phyloP scores from a whole-genome alignment of 1,140 invertebrate species.

The Drosophila setifemur region DNA sequence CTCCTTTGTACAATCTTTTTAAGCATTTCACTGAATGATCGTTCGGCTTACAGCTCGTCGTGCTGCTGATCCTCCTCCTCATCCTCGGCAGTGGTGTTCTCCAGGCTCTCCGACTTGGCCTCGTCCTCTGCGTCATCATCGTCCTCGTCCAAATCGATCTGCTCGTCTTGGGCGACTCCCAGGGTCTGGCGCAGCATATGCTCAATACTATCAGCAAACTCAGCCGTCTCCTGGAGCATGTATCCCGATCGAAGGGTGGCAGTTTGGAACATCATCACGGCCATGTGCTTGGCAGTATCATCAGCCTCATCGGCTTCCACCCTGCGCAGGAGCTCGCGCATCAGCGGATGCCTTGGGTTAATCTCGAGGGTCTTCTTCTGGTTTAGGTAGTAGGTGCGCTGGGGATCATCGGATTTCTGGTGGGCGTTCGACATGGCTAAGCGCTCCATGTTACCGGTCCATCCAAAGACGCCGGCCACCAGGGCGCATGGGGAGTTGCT shows the following conservation, averaged over 20 bases:
- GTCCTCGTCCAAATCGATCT: constrained; percentile 84
- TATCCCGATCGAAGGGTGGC: constrained; percentile 96
- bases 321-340: constrained; percentile 93
- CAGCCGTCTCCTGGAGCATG: constrained; percentile 92
- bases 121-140: constrained; percentile 81
- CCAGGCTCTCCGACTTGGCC: constrained; percentile 36
- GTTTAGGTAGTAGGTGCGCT: constrained; percentile 94
- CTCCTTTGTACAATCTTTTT: constrained; percentile 41
- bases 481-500: constrained; percentile 97
- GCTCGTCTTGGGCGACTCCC: constrained; percentile 91
- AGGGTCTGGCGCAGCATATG: constrained; percentile 91
- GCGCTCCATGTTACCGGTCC: constrained; percentile 99
- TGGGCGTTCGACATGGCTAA: constrained; percentile 98
- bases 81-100: constrained; percentile 61
- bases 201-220: constrained; percentile 94
- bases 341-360: constrained; percentile 98
- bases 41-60: constrained; percentile 65
- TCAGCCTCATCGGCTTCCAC: constrained; percentile 92
- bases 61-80: constrained; percentile 74
- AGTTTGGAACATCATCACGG: constrained; percentile 95
- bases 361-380: constrained; percentile 99
- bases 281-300: constrained; percentile 92
- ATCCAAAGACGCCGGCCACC: constrained; percentile 98
- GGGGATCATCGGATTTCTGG: constrained; percentile 96
- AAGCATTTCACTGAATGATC: neutral